Evolutionary conservation across 2,113 vertebrate species (phyloP), one percentile per base, ranked within the genome.

Genomic region (Salvator merianae): DNA sequence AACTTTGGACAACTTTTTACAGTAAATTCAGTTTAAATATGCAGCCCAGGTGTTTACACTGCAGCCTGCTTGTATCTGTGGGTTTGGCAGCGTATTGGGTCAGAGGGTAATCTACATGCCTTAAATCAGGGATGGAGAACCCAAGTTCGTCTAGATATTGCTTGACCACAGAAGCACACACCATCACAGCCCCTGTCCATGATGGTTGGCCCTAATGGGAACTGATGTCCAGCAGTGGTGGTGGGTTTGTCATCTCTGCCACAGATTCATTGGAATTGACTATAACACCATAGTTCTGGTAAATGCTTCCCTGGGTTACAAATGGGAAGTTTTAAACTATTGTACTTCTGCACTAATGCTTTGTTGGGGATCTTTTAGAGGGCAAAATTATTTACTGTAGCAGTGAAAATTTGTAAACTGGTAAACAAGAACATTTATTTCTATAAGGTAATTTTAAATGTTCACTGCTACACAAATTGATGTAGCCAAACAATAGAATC

Each of bases 201-300:
- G 50, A 53, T 53, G 8, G 50, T 14, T 13, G 66, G 66, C 9
- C 10, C 32, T 36, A 12, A 69, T 34, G 5, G 32, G 32, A 69
- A 32, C 26, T 69, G 26, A 32, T 32, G n/a, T 68, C 66, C 16
- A 68, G 32, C 66, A 32, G 20, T 69, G 26, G 34, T 34, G 18
- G 68, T 34, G 5, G 32, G n/a, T 69, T 18, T 32, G 13, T 32
- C 13, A 69, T 69, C 32, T 2, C 68, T 62, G 22, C 77, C 88
- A 93, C 93, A 84, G 82, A 83, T 87, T 78, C 86, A 91, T 84
- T 89, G 90, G 81, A 89, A 77, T 84, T 91, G 84, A 88, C n/a
- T 38, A 84, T 59, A 1, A 0, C 43, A 86, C 62, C 84, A 69
- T 77, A 83, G 86, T 91, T 88, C 6, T 86, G 70, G 79, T 3